A percentile compares a stretch with the other conserved stretches of the same genome.
phyloP scores from a whole-genome alignment of 37 sponge, comb jelly and placozoan species.

The Ephydatia muelleri region DNA sequence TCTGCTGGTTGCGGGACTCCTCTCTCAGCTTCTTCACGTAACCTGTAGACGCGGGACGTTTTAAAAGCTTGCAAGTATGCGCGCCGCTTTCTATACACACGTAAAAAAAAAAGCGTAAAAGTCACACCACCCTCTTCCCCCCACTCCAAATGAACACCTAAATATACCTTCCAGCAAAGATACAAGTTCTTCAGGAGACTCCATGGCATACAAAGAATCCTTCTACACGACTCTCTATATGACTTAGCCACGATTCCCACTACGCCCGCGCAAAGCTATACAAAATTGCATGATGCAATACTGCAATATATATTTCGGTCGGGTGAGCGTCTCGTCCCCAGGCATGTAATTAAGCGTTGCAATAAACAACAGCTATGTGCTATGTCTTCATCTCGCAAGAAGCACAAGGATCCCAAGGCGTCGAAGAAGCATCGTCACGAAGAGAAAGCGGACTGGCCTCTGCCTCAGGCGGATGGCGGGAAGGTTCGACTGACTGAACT shows the following conservation, averaged over 20 bases:
- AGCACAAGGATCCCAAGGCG: conserved; percentile 30
- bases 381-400: conserved; percentile 31
- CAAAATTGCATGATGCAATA: background rate
- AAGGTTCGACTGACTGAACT: conserved; percentile 56
- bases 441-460: background rate
- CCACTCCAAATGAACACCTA: too few relatives aligned
- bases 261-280: background rate
- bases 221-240: background rate
- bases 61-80: too few relatives aligned
- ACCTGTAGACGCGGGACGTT: background rate
- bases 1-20: background rate
- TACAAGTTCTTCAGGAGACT: conserved; percentile 56
- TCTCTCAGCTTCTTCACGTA: conserved; percentile 10
- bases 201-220: conserved; percentile 11
- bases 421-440: background rate
- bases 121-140: too few relatives aligned
- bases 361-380: background rate
- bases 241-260: background rate
- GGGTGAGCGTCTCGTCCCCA: background rate
- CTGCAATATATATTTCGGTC: background rate
- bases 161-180: conserved; percentile 63
- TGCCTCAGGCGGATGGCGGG: conserved; percentile 11
- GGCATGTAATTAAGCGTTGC: background rate
- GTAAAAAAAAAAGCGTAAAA: too few relatives aligned
- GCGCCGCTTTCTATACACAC: background rate